A percentile compares a stretch with the other conserved stretches of the same genome.
Conservation (phyloP, 2,888 invertebrate genomes). For the Entomobrya multifasciata region DNA sequence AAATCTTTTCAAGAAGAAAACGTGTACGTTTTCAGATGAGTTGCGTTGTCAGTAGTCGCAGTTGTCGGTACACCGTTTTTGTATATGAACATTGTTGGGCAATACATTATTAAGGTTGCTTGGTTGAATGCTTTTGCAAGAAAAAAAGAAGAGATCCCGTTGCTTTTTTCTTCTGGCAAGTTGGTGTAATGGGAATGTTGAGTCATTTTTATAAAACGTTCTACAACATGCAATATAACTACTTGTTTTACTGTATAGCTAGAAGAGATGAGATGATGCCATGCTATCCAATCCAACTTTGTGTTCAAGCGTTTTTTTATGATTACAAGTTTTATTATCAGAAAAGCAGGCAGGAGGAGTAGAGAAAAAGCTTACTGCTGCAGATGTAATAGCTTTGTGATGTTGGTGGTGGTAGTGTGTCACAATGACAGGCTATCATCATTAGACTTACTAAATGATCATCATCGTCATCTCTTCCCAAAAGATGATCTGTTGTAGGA, state of each 20-base stretch:
- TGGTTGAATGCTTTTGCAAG: neutral
- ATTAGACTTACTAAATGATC: slow-evolving; percentile 38
- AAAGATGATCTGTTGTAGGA: no score
- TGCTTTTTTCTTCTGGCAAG: slow-evolving; percentile 42
- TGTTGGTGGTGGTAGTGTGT: slow-evolving; percentile 51
- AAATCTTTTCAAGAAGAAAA: neutral
- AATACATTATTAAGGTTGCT: slow-evolving; percentile 5
- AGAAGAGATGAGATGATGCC: neutral
- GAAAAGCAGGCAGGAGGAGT: slow-evolving; percentile 33
- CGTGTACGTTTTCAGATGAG: neutral
- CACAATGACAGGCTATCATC: slow-evolving; percentile 65
- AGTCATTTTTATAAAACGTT: slow-evolving; percentile 29
- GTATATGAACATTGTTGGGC: neutral
- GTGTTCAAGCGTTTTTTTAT: slow-evolving; percentile 18
- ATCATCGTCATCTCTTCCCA: neutral
- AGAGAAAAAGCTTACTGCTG: neutral
- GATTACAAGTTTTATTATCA: slow-evolving; percentile 30
- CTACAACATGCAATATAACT: neutral
- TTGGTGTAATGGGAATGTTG: neutral
- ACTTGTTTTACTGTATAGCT: neutral
- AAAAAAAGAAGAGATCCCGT: slow-evolving; percentile 56
- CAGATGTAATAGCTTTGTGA: neutral
- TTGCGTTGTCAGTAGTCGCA: no score
- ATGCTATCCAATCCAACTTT: neutral
- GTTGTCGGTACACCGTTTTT: no score